Base-by-base conservation (phyloP, 1,140 invertebrate genomes). In the Batillaria attramentaria region DNA sequence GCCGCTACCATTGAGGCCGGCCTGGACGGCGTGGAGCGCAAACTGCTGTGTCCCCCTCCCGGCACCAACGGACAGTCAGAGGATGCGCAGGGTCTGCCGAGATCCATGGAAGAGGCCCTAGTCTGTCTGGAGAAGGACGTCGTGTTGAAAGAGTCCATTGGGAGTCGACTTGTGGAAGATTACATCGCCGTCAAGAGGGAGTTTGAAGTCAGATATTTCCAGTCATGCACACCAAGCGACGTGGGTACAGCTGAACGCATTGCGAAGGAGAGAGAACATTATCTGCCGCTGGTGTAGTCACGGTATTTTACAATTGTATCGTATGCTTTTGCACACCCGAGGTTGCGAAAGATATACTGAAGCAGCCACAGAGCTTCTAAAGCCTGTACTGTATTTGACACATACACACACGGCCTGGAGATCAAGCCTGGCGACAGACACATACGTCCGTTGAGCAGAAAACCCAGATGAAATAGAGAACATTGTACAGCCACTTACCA, bases 1-100 rank as follows among this genome's bases (percentile, higher is more conserved):
- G 83, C 84, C 6, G 80, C 81, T 2, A 85, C 80, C 20, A 57
- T 86, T 16, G 81, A 81, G 41, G 84, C 85, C 1, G 84, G 83
- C 18, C 60, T 87, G 70, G 84, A 85, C 65, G 84, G 85, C 18
- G 77, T 85, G 20, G 60, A 78, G 60, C 73, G 79, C 35, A 79
- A 83, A 37, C 73, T 83, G 66, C 10, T 4, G 16, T 75, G 69
- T 39, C 81, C 81, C 10, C 28, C 33, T 13, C 74, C 77, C 3
- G 62, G 57, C 4, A 43, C 65, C 50, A 65, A 65, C 8, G 39
- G 39, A 10, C n/a, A 42, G 68, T 37, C n/a, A 54, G 33, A 28
- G 33, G 39, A n/a, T 18, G 70, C 62, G 6, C 24, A 37, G n/a
- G 68, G 37, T 13, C 65, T 87, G 39, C 84, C 85, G 0, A 54